Base-by-base conservation (phyloP, 2,797 vertebrate genomes). In the Clamator glandarius region DNA sequence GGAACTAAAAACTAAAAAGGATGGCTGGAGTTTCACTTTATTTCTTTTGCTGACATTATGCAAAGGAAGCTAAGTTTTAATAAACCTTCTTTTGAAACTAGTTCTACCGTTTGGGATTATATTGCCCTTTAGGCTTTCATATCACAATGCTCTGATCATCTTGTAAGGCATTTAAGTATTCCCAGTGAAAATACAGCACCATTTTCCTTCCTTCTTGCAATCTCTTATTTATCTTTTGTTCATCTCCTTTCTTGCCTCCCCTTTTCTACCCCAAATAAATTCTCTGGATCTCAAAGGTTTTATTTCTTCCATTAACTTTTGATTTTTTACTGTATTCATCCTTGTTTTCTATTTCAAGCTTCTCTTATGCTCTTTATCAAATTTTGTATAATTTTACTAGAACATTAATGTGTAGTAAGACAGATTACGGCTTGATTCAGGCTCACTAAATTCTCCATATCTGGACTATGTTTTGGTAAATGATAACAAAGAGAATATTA, bases 11-110 rank as follows among this genome's bases (percentile, higher is more conserved):
- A 77, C 91, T 75, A 77, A 84, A 90, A 92, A 75, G 61, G 46
- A 96, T 93, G 66, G 76, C 81, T 72, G 76, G 69, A 86, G 44
- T 66, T 90, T 80, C 87, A 78, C 61, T 69, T 78, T 52, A 42
- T 93, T 95, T 94, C 81, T 91, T 90, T 79, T 85, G 82, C 81
- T 95, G 76, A 51, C 74, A 74, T 70, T 96, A 95, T 88, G 54
- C 78, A 95, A 93, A 94, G 77, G 72, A 80, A 91, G 48, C 80
- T 63, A 92, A 91, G 84, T 92, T 89, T 95, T 93, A 93, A 92
- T 95, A 96, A 92, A 92, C 84, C 89, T 92, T 82, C 94, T 93
- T 96, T 93, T 90, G 85, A 96, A 97, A 94, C 36, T 76, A 89
- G 59, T 78, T 59, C 33, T 96, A 54, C 91, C 80, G 77, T 84